Evolutionary conservation across 2,888 invertebrate genomes (phyloP).

Genomic region (Ecdyonurus torrentis): DNA sequence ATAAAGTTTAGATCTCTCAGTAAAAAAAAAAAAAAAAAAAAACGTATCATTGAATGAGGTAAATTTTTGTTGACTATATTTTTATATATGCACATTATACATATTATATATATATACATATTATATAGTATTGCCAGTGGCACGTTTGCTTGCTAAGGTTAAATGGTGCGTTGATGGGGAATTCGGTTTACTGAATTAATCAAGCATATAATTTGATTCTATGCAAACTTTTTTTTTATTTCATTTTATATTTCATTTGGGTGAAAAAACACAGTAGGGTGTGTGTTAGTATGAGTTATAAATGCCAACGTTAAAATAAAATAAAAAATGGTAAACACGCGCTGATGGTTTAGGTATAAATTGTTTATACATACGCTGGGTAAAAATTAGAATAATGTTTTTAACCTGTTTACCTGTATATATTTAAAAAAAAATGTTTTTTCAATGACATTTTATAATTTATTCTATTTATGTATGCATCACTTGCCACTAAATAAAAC

Average conservation of each 20-base stretch:
- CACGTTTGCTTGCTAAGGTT: neutral
- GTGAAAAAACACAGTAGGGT: neutral
- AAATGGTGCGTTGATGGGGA: neutral
- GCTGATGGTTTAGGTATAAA: neutral
- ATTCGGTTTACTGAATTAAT: neutral
- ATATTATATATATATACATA: too few species aligned
- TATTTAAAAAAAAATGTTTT: neutral
- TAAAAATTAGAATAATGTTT: neutral
- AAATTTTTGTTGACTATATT: too few species aligned
- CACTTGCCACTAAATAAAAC: too few species aligned
- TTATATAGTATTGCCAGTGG: neutral
- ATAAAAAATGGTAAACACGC: neutral
- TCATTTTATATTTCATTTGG: neutral
- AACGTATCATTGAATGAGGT: too few species aligned
- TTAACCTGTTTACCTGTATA: neutral
- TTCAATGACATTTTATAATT: neutral
- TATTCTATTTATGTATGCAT: too few species aligned
- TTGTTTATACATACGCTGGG: neutral
- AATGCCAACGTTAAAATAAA: neutral
- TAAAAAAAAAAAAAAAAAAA: too few species aligned
- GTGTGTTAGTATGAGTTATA: neutral
- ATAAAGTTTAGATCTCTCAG: too few species aligned
- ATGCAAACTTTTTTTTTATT: neutral
- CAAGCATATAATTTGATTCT: conserved; percentile 1
- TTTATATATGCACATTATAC: too few species aligned